Evolutionary conservation across 2,113 vertebrate species (phyloP), one percentile per base, ranked within the genome.

Genomic region (Isurus oxyrinchus): DNA sequence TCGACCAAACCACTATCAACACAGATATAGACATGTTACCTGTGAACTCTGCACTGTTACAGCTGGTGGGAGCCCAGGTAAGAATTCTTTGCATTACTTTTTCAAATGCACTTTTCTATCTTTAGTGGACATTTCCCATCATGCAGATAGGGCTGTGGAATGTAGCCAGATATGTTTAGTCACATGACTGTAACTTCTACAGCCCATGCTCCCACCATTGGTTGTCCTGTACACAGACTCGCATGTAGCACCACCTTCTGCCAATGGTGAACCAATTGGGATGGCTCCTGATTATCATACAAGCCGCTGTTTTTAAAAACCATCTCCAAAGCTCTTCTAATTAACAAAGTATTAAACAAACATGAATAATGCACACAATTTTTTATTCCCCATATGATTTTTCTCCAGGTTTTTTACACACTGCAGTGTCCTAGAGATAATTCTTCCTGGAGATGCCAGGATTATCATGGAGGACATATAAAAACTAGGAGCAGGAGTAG

Each of bases 1-100:
- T 99, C 96, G 99, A 99, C 98, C 99, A 99, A 98, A 99, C 99
- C 96, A 98, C 99, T 98, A 99, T 99, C 98, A 99, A 98, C 97
- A 99, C 99, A 7, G 99, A 99, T 98, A 99, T 99, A 69, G 99
- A 99, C 97, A 99, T 99, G 97, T 98, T 99, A 96, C 99, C 99
- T 66, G 99, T 99, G 96, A 99, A 99, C 97, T 99, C 99, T 11
- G 99, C 99, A 86, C 98, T 99, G 97, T 97, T 99, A 97, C 99
- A 99, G 66, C 98, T 99, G 31, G 99, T 99, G 96, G 99, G 99
- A 97, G 99, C 98, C 98, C 99, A 99, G 99, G 99, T 99, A 98
- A 97, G 61, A 0, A 1, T 44, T 40, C 44, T 66, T 31, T 25
- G 6, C 25, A 6, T 25, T 53, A 44, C 93, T 25, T 66, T 67